Conservation (phyloP, 2,797 vertebrate species). For the Rhinogobio ventralis region DNA sequence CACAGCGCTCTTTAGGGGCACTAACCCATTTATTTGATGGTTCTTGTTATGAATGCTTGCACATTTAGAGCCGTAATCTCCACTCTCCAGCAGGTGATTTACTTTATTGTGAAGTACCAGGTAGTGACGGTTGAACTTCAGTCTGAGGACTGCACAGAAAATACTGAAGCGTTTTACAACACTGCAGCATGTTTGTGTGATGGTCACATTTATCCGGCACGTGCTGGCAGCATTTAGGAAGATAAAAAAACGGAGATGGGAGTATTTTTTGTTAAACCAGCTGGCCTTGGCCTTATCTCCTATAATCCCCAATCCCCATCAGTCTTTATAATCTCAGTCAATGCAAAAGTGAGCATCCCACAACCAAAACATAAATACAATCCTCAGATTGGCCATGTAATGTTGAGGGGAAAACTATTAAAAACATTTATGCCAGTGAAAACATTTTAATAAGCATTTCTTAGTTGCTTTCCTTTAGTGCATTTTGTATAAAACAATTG, state of each 20-base stretch:
- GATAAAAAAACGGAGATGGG: neutral
- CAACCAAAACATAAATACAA: neutral
- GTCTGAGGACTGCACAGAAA: neutral
- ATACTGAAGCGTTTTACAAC: neutral
- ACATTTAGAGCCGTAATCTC: conserved; percentile 14
- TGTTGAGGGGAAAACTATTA: neutral
- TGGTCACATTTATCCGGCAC: conserved; percentile 33
- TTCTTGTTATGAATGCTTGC: neutral
- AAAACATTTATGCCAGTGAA: neutral
- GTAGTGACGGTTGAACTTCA: neutral
- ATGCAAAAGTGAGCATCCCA: neutral
- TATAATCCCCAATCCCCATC: conserved; percentile 52
- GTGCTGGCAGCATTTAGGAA: conserved; percentile 5
- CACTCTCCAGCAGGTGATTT: neutral
- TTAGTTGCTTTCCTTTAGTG: neutral
- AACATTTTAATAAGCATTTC: conserved; percentile 27
- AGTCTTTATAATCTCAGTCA: conserved; percentile 22
- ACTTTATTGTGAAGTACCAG: neutral
- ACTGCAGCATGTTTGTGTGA: neutral
- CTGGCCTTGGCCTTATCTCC: conserved; percentile 17
- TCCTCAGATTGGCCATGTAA: neutral
- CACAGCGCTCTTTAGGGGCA: neutral
- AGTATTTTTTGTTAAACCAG: conserved; percentile 27
- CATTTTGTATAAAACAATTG: conserved; percentile 29
- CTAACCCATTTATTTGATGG: conserved; percentile 16